Evolutionary conservation across 2,888 invertebrate species (phyloP), one percentile per base, ranked within the genome.

Genomic region (Pammene aurita): DNA sequence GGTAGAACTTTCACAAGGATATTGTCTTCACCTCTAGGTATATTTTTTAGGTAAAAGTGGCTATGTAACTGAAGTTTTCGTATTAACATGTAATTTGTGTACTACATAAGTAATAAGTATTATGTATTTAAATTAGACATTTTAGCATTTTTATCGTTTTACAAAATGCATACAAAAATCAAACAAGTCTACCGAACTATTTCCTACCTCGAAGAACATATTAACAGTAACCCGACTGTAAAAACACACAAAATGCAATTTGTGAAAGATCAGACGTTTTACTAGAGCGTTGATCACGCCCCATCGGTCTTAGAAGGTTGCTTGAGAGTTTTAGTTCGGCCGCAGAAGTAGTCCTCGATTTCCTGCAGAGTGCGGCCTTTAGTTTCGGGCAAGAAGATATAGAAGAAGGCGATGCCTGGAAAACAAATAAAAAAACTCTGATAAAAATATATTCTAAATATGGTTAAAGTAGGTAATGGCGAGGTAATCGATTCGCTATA

Each of bases 301-400:
- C 78, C 74, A 4, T 80, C 82, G 5, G 78, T 77, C 70, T 75
- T 67, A 60, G 81, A 84, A 52, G 81, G 83, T 80, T 88, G 88
- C 46, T 89, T 91, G 16, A 95, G 81, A 0, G 90, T 84, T 72
- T 93, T 92, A 0, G 92, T 94, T 75, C 95, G 92, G 0, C 95
- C 95, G 60, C 94, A 94, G 84, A 95, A 95, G 80, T 95, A 95
- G 75, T 95, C 95, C 84, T 95, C 95, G 67, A 95, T 95, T 80
- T 95, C 95, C 80, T 95, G 95, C 0, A 95, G 84, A 1, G 94
- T 89, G 75, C 90, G 93, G n/a, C 94, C 95, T 83, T 95, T 95
- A 0, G 95, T 95, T 78, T 95, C 95, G 4, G 95, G 95, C 7
- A 95, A 84, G 78, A 88, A 95, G 71, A 93, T 82, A 77, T 95